A percentile compares a stretch with the other conserved stretches of the same genome.
Evolutionary conservation across 2,888 invertebrate species (phyloP).

Genomic region (Timandra comae): DNA sequence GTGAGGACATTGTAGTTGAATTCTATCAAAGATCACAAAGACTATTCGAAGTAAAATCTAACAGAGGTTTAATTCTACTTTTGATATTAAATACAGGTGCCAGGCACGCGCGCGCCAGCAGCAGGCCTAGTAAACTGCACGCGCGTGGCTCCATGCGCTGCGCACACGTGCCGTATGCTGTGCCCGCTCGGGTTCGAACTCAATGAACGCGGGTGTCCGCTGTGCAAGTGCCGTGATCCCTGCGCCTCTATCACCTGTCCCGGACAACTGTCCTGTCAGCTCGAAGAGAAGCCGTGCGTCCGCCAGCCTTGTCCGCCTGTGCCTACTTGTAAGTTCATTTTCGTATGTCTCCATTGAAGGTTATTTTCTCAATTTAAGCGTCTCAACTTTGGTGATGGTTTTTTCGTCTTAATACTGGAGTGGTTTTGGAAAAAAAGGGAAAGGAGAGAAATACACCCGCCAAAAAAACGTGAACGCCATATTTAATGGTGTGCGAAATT

Average conservation of each 20-base stretch:
- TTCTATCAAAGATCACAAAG: no score
- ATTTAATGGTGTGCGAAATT: no score
- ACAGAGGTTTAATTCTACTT: no score
- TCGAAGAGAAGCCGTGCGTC: slow-evolving; percentile 86
- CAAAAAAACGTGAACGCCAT: no score
- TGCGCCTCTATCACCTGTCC: slow-evolving; percentile 86
- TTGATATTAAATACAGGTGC: slow-evolving; percentile 61
- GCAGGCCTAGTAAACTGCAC: slow-evolving; percentile 83
- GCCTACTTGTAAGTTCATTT: slow-evolving; percentile 84
- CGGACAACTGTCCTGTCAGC: slow-evolving; percentile 83
- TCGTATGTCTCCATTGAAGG: no score
- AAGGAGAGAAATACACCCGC: no score
- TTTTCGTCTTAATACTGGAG: no score
- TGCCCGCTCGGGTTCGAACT: slow-evolving; percentile 90
- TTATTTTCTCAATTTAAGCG: no score
- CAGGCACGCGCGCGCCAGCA: slow-evolving; percentile 83
- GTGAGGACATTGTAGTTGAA: slow-evolving; percentile 39
- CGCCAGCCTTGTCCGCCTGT: slow-evolving; percentile 89
- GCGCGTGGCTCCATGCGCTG: slow-evolving; percentile 82
- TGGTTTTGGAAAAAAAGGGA: no score
- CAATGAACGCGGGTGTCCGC: slow-evolving; percentile 81
- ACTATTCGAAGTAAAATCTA: no score
- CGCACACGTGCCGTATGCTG: slow-evolving; percentile 90
- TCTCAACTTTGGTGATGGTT: no score
- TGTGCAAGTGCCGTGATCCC: slow-evolving; percentile 89